These are phyloP conservation scores for Leiothrix lutea DNA, from an alignment of 2,113 vertebrate species.

Conservation along the genomic window DNA sequence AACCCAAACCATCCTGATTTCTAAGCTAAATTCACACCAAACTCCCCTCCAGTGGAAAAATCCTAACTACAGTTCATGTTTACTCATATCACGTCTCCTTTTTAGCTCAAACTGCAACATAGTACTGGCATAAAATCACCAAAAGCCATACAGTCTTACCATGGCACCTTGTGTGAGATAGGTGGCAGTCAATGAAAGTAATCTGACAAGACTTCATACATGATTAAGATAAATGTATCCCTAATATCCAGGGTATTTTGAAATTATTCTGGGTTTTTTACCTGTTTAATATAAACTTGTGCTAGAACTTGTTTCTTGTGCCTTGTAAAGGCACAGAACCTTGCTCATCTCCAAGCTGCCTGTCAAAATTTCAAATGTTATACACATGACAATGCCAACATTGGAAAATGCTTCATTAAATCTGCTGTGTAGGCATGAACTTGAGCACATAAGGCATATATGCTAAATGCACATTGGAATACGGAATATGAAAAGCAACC, in stretches of 20 bases:
- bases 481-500: neutral
- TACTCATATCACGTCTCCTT: neutral
- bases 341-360: neutral
- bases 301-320: neutral
- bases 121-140: neutral
- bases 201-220: neutral
- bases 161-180: neutral
- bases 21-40: neutral
- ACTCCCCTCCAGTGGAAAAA: neutral
- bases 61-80: neutral
- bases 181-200: conserved; percentile 2
- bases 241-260: neutral
- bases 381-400: neutral
- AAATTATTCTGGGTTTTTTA: neutral
- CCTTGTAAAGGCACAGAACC: neutral
- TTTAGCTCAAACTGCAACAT: neutral
- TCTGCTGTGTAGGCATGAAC: neutral
- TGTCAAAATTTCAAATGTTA: neutral
- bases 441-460: neutral
- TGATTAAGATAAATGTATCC: neutral
- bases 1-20: neutral
- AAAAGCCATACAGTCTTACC: neutral
- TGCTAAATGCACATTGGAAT: neutral
- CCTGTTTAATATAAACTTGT: neutral
- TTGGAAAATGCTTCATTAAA: neutral